Base-by-base conservation (phyloP, 2,888 invertebrate species). In the Oscheius sp. region DNA sequence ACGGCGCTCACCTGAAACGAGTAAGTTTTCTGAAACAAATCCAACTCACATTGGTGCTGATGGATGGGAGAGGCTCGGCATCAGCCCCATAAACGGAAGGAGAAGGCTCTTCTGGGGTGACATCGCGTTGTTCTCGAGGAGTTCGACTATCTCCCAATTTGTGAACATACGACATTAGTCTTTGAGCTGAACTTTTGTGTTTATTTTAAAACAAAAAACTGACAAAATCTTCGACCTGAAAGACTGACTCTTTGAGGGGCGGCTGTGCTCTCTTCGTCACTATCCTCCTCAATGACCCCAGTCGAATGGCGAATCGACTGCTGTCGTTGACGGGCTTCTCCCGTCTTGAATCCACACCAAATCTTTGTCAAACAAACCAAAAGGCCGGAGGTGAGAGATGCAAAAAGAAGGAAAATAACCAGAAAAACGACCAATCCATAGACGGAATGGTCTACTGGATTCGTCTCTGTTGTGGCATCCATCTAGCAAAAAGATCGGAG, bases 311-410 rank as follows among this genome's bases (percentile, higher is more conserved):
- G 25, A 15, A 61, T 42, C 6, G 42, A 42, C 45, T 61, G 61
- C 27, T 61, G 61, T n/a, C 61, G 42, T 10, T 42, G 15, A 12
- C 42, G 6, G n/a, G 15, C 20, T 31, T 64, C 64, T 33, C 64
- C 52, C 6, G 27, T 64, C 17, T 70, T 70, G 48, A 78, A 76
- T 37, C 75, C 69, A 61, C 80, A 80, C 80, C 80, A 80, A 27
- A 80, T 80, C 71, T 80, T 80, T 25, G 77, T 72, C 15, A 80
- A 71, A 66, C 80, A 80, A 17, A 80, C 64, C 53, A 80, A 75
- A 20, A 80, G 71, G 10, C 80, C 80, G 10, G 79, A 76, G n/a
- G 80, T 80, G 20, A 80, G 76, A 15, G 79, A 74, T 17, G 79
- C 79, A 25, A 80, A 79, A 39, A 80, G 73, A 31, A 80, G 72